Evolutionary conservation across 2,888 invertebrate species (phyloP).

Genomic region (Dolichomitus sp.): DNA sequence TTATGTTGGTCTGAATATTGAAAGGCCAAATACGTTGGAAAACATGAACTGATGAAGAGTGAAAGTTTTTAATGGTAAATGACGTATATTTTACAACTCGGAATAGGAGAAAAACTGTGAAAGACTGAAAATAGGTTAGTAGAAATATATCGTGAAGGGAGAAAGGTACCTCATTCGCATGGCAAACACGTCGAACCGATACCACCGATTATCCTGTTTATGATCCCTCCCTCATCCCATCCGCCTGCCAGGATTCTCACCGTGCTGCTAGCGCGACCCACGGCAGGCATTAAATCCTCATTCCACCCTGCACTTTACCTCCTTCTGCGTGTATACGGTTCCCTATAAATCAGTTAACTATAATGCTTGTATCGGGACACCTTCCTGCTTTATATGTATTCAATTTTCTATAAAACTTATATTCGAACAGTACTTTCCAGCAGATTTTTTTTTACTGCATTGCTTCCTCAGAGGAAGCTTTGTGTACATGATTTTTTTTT

Average conservation of each 20-base stretch:
- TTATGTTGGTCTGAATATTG: not conserved
- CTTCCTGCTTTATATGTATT: not conserved
- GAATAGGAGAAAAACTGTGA: conserved; percentile 28
- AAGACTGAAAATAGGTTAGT: not conserved
- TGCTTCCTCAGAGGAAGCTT: no score
- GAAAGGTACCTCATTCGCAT: conserved; percentile 73
- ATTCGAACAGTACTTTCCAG: not conserved
- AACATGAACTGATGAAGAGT: not conserved
- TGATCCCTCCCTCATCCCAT: conserved; percentile 70
- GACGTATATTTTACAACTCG: conserved; percentile 29
- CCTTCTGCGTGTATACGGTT: conserved; percentile 14
- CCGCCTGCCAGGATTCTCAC: conserved; percentile 47
- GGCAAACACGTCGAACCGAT: conserved; percentile 75
- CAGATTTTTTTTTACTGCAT: not conserved
- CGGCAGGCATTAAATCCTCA: conserved; percentile 54
- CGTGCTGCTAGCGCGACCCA: conserved; percentile 12
- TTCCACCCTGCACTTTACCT: conserved; percentile 15
- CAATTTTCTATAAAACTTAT: not conserved
- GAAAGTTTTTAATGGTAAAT: conserved; percentile 5
- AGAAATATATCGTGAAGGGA: conserved; percentile 20
- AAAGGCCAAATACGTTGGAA: not conserved
- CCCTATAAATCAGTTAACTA: conserved; percentile 37
- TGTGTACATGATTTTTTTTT: not conserved
- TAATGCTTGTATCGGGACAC: conserved; percentile 11
- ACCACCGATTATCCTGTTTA: conserved; percentile 80